Percentiles rank a stretch among this genome's conserved stretches.
These are phyloP conservation scores for Ibidorhyncha struthersii DNA, from an alignment of 2,113 vertebrate genomes.

Conservation along the genomic window DNA sequence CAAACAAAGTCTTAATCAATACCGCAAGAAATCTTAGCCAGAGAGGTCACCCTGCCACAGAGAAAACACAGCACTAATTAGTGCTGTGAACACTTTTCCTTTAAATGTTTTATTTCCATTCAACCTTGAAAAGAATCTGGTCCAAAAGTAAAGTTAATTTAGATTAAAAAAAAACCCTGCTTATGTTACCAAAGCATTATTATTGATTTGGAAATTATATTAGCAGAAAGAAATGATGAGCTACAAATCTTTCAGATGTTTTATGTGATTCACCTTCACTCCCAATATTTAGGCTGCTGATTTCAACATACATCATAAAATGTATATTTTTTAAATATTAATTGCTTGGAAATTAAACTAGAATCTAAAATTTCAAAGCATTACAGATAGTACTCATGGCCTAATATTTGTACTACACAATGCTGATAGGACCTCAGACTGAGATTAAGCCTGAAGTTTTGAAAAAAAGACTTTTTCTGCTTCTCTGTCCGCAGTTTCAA, in stretches of 20 bases:
- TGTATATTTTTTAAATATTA: not conserved
- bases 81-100: not conserved
- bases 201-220: not conserved
- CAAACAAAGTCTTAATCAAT: conserved; percentile 13
- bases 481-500: not conserved
- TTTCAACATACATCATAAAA: not conserved
- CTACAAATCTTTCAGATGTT: not conserved
- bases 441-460: not conserved
- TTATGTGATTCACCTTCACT: not conserved
- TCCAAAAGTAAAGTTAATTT: not conserved
- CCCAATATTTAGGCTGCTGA: not conserved
- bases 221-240: not conserved
- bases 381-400: not conserved
- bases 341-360: not conserved
- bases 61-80: not conserved
- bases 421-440: not conserved
- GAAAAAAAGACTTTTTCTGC: not conserved
- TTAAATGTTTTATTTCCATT: not conserved
- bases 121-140: not conserved
- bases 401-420: not conserved
- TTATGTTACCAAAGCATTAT: not conserved
- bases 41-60: not conserved
- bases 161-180: not conserved
- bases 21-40: not conserved
- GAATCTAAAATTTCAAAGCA: not conserved